phyloP scores from a whole-genome alignment of 2,888 invertebrate species.

The Agrochola macilenta region DNA sequence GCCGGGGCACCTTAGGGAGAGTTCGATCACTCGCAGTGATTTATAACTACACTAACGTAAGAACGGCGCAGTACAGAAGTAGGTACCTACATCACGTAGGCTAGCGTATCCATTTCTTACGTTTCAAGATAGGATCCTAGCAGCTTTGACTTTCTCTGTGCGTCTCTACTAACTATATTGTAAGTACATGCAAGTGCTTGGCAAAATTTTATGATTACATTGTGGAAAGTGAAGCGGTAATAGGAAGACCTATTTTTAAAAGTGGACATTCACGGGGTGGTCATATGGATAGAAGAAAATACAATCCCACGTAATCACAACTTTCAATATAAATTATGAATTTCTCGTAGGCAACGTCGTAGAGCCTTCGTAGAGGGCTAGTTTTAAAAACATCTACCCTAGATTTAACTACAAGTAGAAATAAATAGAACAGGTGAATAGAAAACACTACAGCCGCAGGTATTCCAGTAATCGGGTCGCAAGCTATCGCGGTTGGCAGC shows the following conservation, averaged over 20 bases:
- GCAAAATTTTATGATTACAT: not conserved
- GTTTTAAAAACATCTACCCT: not conserved
- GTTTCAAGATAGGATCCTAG: not conserved
- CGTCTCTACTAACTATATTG: not conserved
- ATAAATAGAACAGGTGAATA: conserved; percentile 85
- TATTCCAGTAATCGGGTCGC: conserved; percentile 88
- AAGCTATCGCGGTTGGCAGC: conserved; percentile 86
- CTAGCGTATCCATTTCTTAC: not conserved
- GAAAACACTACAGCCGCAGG: conserved; percentile 79
- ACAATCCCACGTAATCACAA: not conserved
- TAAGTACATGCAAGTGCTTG: not conserved
- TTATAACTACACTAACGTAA: conserved; percentile 25
- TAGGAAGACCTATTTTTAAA: not conserved
- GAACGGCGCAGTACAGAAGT: not conserved
- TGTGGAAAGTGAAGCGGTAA: not conserved
- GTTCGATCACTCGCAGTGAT: conserved; percentile 33
- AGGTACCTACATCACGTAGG: conserved; percentile 1
- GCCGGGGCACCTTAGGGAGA: not conserved
- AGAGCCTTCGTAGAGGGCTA: conserved; percentile 4
- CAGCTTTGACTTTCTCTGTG: no score
- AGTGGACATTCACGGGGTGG: not conserved
- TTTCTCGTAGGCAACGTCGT: conserved; percentile 1
- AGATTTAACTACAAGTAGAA: conserved; percentile 53
- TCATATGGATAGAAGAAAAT: not conserved
- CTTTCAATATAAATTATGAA: not conserved